Percentiles rank a stretch among this genome's conserved stretches.
Conservation (phyloP, 1,140 invertebrate species). For the Ostrea edulis region DNA sequence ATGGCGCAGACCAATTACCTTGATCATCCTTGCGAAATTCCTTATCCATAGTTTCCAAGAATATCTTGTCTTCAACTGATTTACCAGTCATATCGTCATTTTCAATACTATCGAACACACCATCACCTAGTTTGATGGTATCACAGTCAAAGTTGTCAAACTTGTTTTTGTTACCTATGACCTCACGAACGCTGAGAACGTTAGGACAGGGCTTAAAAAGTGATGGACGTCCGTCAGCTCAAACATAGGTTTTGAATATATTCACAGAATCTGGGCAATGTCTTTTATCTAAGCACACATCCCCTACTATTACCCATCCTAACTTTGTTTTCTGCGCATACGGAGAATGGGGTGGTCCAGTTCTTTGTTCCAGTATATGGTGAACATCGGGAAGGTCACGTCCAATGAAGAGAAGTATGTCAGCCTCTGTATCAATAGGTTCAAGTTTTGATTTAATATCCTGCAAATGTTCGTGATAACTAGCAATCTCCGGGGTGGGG, state of each 20-base stretch:
- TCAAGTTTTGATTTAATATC: background rate
- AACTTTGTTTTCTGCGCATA: constrained; percentile 42
- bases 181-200: too few species aligned
- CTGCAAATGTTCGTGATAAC: background rate
- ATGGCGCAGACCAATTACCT: constrained; percentile 8
- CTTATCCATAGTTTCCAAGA: background rate
- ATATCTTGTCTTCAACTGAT: background rate
- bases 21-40: background rate
- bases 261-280: background rate
- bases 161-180: background rate
- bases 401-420: constrained; percentile 26
- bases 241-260: background rate
- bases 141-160: background rate
- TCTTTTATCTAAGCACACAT: background rate
- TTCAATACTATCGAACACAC: background rate
- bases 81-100: background rate
- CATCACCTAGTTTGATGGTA: background rate
- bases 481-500: constrained; percentile 34
- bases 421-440: background rate
- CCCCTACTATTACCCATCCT: constrained; percentile 45
- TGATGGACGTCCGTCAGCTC: background rate
- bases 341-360: background rate
- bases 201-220: background rate
- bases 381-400: constrained; percentile 37
- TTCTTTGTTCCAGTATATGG: constrained; percentile 36